A percentile compares a stretch with the other conserved stretches of the same genome.
Conservation (phyloP, 37 sponge, comb jelly and placozoan species). For the Bolinopsis microptera region DNA sequence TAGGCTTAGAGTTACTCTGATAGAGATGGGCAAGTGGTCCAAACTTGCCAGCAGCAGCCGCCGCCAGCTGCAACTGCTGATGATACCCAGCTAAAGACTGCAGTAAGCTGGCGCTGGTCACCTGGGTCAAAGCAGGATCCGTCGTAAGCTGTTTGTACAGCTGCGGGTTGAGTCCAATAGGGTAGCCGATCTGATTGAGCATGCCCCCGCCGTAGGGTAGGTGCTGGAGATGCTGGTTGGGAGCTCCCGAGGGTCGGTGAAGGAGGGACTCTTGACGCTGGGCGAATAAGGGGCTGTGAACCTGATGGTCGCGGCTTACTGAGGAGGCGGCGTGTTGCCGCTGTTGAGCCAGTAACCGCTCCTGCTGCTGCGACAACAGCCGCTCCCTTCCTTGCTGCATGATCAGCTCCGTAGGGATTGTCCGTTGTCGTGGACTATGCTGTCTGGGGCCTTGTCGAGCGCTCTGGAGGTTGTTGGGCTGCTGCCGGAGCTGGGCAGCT, state of each 20-base stretch:
- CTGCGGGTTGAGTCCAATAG: slow-evolving; percentile 52
- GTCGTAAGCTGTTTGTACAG: slow-evolving; percentile 40
- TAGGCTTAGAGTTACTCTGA: slow-evolving; percentile 35
- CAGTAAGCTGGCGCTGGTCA: slow-evolving; percentile 23
- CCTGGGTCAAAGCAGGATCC: background rate
- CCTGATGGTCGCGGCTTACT: background rate
- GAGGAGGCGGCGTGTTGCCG: background rate
- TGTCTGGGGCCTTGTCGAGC: background rate
- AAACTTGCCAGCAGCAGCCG: slow-evolving; percentile 50
- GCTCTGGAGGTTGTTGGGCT: background rate
- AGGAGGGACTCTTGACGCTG: slow-evolving; percentile 40
- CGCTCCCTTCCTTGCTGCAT: slow-evolving; percentile 40
- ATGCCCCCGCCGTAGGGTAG: slow-evolving; percentile 22
- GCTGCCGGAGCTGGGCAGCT: background rate
- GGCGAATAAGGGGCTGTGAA: background rate
- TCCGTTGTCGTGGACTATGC: background rate
- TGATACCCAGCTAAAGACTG: slow-evolving; percentile 57
- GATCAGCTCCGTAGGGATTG: background rate
- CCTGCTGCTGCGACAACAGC: background rate
- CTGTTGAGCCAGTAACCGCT: slow-evolving; percentile 54
- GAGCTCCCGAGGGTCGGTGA: background rate
- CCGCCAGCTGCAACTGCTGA: slow-evolving; percentile 57
- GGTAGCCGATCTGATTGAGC: slow-evolving; percentile 59
- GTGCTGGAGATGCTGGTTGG: slow-evolving; percentile 57
- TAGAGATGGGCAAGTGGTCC: slow-evolving; percentile 45